phyloP scores from a whole-genome alignment of 2,888 invertebrate genomes.

The Erpobdella octoculata region DNA sequence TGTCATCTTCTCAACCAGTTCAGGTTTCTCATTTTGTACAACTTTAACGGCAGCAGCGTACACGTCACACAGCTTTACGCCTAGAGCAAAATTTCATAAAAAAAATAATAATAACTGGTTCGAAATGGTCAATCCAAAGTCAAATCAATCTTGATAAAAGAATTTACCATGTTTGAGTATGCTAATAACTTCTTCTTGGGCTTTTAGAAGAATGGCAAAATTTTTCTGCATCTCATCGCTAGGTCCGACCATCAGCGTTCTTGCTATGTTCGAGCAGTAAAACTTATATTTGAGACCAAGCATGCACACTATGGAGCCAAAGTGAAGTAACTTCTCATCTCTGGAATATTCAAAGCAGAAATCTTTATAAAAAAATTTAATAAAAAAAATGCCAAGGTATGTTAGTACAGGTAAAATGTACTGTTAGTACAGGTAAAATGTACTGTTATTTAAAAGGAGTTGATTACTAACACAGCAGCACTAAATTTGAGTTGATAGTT shows the following conservation, averaged over 20 bases:
- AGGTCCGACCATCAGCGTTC: slow-evolving; percentile 92
- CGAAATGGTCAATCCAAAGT: background rate
- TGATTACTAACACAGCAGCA: slow-evolving; percentile 59
- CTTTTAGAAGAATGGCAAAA: slow-evolving; percentile 79
- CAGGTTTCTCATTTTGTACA: slow-evolving; percentile 36
- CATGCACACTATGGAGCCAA: slow-evolving; percentile 89
- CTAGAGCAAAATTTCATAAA: slow-evolving; percentile 28
- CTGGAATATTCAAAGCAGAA: too few relatives aligned
- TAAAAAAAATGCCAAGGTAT: too few relatives aligned
- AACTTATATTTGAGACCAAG: slow-evolving; percentile 89
- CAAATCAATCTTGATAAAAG: background rate
- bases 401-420: too few relatives aligned
- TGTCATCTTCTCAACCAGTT: slow-evolving; percentile 70
- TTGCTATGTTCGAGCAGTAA: slow-evolving; percentile 93
- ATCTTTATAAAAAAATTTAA: too few relatives aligned
- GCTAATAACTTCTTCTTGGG: slow-evolving; percentile 83
- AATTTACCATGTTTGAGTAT: slow-evolving; percentile 62
- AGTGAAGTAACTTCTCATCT: slow-evolving; percentile 86
- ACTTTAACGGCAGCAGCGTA: slow-evolving; percentile 33
- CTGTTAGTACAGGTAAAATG: too few relatives aligned
- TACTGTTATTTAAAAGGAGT: too few relatives aligned
- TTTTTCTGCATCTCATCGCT: slow-evolving; percentile 64
- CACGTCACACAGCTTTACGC: slow-evolving; percentile 36
- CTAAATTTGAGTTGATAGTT: slow-evolving; percentile 93
- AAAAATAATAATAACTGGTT: background rate